phyloP scores from a whole-genome alignment of 1,140 invertebrate genomes.

The Ceratina calcarata region DNA sequence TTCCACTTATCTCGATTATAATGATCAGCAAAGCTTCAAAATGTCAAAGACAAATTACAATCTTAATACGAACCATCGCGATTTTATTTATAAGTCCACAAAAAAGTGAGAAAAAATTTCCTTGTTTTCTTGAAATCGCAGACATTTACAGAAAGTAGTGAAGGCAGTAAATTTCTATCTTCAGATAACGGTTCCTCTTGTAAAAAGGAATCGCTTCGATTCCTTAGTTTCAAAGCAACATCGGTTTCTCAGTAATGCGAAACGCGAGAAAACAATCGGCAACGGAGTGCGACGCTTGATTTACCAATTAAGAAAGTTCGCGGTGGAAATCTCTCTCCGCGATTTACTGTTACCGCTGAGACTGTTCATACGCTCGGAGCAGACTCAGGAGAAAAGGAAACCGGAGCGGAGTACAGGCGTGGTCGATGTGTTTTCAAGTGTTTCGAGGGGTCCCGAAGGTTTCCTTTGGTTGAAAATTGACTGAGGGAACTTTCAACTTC shows the following conservation, averaged over 20 bases:
- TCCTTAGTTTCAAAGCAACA: background rate
- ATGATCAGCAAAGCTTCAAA: too few relatives aligned
- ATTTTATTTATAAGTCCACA: too few relatives aligned
- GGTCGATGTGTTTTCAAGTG: background rate
- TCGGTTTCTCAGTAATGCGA: too few relatives aligned
- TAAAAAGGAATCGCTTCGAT: background rate
- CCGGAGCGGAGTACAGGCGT: background rate
- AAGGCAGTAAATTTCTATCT: too few relatives aligned
- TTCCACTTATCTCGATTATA: background rate
- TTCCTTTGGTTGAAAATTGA: slow-evolving; percentile 10
- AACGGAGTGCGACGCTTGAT: background rate
- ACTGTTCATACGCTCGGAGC: background rate
- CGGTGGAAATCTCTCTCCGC: background rate
- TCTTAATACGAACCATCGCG: too few relatives aligned
- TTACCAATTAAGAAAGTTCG: slow-evolving; percentile 17
- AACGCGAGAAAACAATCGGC: background rate
- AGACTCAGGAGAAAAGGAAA: background rate
- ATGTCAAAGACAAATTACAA: too few relatives aligned
- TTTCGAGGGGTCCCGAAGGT: background rate
- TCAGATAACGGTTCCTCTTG: too few relatives aligned
- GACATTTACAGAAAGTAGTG: too few relatives aligned
- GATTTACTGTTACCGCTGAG: background rate
- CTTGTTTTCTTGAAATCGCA: too few relatives aligned
- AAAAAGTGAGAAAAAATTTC: too few relatives aligned
- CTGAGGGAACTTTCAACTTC: background rate